phyloP scores from a whole-genome alignment of 2,888 invertebrate genomes.

The Philhelius pedissequus region DNA sequence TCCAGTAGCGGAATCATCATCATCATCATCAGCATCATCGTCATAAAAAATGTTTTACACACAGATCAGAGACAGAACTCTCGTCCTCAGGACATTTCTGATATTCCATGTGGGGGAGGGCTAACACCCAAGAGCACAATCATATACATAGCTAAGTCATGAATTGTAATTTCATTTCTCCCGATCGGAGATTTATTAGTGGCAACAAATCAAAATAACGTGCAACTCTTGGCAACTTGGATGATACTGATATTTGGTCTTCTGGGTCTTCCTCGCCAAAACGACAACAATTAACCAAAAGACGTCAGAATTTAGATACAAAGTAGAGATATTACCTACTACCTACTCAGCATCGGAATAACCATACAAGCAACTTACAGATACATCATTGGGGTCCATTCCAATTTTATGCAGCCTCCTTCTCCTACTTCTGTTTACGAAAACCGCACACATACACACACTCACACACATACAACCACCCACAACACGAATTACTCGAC shows the following conservation, averaged over 20 bases:
- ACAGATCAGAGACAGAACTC: not conserved
- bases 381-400: constrained; percentile 48
- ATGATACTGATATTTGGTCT: not conserved
- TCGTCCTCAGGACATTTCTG: not conserved
- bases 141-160: not conserved
- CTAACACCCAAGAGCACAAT: not conserved
- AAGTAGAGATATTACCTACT: constrained; percentile 6
- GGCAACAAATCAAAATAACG: constrained; percentile 55
- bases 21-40: not conserved
- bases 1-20: constrained; percentile 1
- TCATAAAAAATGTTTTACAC: not conserved
- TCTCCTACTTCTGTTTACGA: no score
- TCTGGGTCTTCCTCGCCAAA: not conserved
- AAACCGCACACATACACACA: not conserved
- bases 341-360: not conserved
- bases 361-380: constrained; percentile 31
- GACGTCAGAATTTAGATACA: constrained; percentile 42
- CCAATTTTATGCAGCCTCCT: constrained; percentile 27
- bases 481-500: not conserved
- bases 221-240: constrained; percentile 2
- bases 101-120: not conserved
- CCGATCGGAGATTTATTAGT: constrained; percentile 54
- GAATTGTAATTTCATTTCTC: constrained; percentile 21
- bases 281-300: constrained; percentile 58
- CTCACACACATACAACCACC: not conserved